A percentile compares a stretch with the other conserved stretches of the same genome.
Evolutionary conservation across 2,888 invertebrate species (phyloP).

Genomic region (Macaria notata): DNA sequence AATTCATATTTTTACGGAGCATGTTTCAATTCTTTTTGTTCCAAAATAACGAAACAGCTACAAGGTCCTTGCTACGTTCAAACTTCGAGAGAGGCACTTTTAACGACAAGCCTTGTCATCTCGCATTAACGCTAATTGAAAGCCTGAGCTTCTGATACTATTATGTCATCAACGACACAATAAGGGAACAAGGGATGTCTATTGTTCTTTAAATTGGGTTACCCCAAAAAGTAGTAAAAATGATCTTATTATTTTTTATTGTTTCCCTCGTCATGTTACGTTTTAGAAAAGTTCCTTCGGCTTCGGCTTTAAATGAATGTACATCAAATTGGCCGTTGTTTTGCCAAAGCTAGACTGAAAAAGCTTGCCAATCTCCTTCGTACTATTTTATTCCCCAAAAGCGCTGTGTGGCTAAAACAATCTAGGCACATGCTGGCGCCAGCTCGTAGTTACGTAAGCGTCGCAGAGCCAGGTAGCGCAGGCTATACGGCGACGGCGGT

Average conservation of each 20-base stretch:
- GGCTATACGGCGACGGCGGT: slow-evolving; percentile 21
- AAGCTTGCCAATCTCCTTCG: slow-evolving; percentile 2
- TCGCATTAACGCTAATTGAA: slow-evolving; percentile 34
- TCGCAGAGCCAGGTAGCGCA: slow-evolving; percentile 24
- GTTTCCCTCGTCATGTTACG: too few species aligned
- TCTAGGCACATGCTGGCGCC: slow-evolving; percentile 32
- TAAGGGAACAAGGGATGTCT: slow-evolving; percentile 12
- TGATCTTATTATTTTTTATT: slow-evolving; percentile 40
- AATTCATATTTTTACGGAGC: too few species aligned
- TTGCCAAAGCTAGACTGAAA: slow-evolving; percentile 14
- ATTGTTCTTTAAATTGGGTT: slow-evolving; percentile 13
- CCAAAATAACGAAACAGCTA: too few species aligned
- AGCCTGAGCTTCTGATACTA: slow-evolving; percentile 18
- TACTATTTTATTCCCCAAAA: slow-evolving; percentile 20
- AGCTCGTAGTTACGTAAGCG: slow-evolving; percentile 54
- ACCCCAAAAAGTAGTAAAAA: slow-evolving; percentile 15
- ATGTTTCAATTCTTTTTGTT: too few species aligned
- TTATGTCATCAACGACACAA: slow-evolving; percentile 13
- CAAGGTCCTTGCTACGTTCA: not conserved
- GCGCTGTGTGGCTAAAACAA: slow-evolving; percentile 23
- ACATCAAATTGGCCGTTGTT: too few species aligned
- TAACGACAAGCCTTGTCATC: slow-evolving; percentile 33
- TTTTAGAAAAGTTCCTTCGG: too few species aligned
- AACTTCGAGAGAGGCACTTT: slow-evolving; percentile 28
- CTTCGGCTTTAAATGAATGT: too few species aligned